Evolutionary conservation across 2,888 invertebrate species (phyloP).

Genomic region (Neelides folsomi): DNA sequence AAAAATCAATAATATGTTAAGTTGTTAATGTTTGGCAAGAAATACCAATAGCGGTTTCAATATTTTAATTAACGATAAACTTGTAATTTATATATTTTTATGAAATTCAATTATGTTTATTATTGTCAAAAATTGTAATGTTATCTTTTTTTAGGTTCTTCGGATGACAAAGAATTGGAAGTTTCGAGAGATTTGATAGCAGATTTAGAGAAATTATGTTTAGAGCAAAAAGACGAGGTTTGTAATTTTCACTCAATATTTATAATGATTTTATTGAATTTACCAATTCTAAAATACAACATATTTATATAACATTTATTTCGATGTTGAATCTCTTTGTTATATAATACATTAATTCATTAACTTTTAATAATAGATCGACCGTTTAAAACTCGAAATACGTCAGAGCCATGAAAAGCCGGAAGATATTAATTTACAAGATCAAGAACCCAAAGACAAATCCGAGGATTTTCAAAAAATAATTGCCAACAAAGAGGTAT

Average conservation of each 20-base stretch:
- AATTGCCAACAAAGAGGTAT: constrained; percentile 23
- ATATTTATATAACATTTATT: no score
- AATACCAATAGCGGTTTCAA: no score
- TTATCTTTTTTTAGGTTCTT: constrained; percentile 9
- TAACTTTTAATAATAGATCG: constrained; percentile 18
- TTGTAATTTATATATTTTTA: no score
- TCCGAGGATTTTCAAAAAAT: constrained; percentile 22
- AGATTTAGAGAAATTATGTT: constrained; percentile 47
- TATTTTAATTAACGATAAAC: no score
- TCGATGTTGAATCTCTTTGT: neutral
- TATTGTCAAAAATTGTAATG: neutral
- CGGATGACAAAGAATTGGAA: constrained; percentile 33
- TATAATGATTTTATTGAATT: no score
- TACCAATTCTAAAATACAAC: no score
- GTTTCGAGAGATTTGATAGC: constrained; percentile 39
- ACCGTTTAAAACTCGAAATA: constrained; percentile 12
- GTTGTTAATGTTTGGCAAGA: no score
- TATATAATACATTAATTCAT: neutral
- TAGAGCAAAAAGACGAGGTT: constrained; percentile 50
- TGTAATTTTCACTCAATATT: constrained; percentile 30
- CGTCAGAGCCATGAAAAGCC: constrained; percentile 19
- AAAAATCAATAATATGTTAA: no score
- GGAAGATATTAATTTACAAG: constrained; percentile 19
- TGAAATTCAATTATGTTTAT: no score
- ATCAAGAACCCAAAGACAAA: constrained; percentile 16